Conservation (phyloP, 1,140 invertebrate species). For the Brachionus plicatilis region DNA sequence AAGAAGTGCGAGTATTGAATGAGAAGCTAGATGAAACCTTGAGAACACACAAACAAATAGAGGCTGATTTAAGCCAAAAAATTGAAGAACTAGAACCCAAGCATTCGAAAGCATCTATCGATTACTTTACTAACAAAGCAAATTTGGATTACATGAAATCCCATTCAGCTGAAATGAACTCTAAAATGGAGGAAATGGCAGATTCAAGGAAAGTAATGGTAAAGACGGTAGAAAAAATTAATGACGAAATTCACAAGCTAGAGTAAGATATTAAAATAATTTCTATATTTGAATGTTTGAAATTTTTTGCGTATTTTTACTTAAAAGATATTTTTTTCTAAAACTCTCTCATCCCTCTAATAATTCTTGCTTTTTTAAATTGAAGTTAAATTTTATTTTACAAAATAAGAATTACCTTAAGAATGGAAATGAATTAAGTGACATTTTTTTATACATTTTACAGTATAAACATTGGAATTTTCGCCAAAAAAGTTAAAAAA, state of each 20-base stretch:
- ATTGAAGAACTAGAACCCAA: background rate
- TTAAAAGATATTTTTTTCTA: background rate
- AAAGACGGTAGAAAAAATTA: conserved; percentile 10
- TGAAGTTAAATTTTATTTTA: background rate
- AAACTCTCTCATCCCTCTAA: background rate
- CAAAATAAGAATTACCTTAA: background rate
- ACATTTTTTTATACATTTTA: too few species aligned
- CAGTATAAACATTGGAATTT: too few species aligned
- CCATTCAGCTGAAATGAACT: conserved; percentile 31
- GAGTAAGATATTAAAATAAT: background rate
- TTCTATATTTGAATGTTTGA: background rate
- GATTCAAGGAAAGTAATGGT: background rate
- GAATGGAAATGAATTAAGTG: too few species aligned
- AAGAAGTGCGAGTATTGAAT: background rate
- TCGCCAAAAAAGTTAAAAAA: too few species aligned
- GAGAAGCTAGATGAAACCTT: background rate
- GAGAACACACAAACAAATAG: background rate
- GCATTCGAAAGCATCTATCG: background rate
- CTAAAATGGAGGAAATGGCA: conserved; percentile 28
- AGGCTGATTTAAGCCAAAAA: background rate
- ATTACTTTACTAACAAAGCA: background rate
- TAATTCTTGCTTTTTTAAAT: background rate
- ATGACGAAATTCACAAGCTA: conserved; percentile 6
- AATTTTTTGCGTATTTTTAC: background rate
- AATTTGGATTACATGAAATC: conserved; percentile 26